phyloP scores from a whole-genome alignment of 2,888 invertebrate species.

The Pachydiplax longipennis region DNA sequence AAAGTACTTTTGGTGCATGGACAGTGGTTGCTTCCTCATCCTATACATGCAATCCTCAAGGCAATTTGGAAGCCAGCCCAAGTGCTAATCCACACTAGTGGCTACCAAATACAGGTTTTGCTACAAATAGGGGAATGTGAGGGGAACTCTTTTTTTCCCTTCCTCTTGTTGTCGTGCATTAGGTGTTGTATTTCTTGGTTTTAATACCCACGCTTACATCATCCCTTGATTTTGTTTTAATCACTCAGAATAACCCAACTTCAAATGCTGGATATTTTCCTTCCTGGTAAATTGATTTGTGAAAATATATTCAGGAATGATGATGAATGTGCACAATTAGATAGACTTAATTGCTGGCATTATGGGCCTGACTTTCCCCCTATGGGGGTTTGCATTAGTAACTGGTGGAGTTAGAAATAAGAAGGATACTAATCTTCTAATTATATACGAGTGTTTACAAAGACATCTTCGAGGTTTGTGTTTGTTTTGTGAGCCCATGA shows the following conservation, averaged over 20 bases:
- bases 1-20: constrained; percentile 31
- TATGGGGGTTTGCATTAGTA: constrained; percentile 41
- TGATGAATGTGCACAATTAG: constrained; percentile 29
- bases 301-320: constrained; percentile 17
- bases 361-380: constrained; percentile 35
- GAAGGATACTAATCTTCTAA: constrained; percentile 11
- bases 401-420: constrained; percentile 15
- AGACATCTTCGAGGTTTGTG: neutral
- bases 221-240: neutral
- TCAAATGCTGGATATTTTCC: constrained; percentile 5
- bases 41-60: constrained; percentile 1
- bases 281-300: constrained; percentile 27
- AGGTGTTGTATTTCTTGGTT: constrained; percentile 23
- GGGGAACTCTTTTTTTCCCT: neutral
- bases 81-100: neutral
- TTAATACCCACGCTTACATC: neutral
- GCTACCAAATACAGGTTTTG: neutral
- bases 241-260: neutral
- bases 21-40: constrained; percentile 25
- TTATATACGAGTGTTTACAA: neutral
- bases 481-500: constrained; percentile 29
- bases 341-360: constrained; percentile 36
- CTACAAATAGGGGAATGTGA: neutral
- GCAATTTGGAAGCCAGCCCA: constrained; percentile 5
- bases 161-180: constrained; percentile 24